Evolutionary conservation across 1,140 invertebrate species (phyloP).

Genomic region (Drosophila littoralis): DNA sequence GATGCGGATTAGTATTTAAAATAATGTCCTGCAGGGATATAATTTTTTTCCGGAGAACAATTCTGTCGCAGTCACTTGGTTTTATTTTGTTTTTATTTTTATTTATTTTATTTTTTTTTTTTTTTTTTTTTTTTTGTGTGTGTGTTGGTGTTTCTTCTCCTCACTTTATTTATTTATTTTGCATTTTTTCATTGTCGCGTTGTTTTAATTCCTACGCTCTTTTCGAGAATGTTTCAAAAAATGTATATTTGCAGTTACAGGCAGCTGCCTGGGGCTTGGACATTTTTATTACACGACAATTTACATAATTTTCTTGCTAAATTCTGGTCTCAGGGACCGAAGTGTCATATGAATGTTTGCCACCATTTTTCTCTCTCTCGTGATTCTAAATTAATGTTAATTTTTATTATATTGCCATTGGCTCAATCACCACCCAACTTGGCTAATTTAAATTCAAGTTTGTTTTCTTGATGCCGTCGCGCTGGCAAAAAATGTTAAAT

Average conservation of each 20-base stretch:
- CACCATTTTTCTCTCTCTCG: constrained; percentile 24
- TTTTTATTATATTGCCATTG: constrained; percentile 75
- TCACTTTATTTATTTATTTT: constrained; percentile 70
- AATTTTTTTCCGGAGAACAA: constrained; percentile 59
- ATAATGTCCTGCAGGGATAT: constrained; percentile 84
- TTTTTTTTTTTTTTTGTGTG: constrained; percentile 29
- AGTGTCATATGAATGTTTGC: constrained; percentile 68
- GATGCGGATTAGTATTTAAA: constrained; percentile 84
- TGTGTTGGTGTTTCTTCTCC: constrained; percentile 50
- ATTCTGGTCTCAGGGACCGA: constrained; percentile 54
- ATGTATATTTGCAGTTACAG: constrained; percentile 79
- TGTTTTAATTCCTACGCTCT: constrained; percentile 72
- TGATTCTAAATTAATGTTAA: constrained; percentile 78
- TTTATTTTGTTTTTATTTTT: constrained; percentile 30
- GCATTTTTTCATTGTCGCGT: constrained; percentile 51
- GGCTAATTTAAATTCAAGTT: constrained; percentile 67
- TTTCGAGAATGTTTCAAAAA: constrained; percentile 78
- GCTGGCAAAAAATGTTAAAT: constrained; percentile 67
- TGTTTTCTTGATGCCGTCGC: constrained; percentile 14
- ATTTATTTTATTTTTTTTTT: constrained; percentile 36
- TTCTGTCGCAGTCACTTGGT: constrained; percentile 53
- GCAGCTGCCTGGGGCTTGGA: constrained; percentile 35
- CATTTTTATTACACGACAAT: constrained; percentile 83
- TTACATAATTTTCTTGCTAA: constrained; percentile 82
- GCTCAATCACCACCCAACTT: constrained; percentile 13